A percentile compares a stretch with the other conserved stretches of the same genome.
Conservation (phyloP, 2,888 invertebrate genomes). For the Autographa pulchrina region DNA sequence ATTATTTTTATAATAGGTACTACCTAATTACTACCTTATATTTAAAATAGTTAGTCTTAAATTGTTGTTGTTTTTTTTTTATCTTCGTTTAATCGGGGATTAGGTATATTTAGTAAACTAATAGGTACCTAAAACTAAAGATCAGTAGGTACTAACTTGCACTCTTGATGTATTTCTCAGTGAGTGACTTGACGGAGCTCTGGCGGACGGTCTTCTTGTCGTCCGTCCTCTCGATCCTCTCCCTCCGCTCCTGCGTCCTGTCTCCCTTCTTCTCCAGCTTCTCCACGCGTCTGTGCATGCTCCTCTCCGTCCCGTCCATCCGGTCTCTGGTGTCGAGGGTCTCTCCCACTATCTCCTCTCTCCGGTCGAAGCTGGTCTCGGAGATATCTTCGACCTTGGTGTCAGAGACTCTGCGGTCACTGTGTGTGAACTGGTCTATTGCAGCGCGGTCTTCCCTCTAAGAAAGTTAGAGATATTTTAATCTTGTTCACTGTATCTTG, state of each 20-base stretch:
- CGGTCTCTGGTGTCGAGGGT: slow-evolving; percentile 32
- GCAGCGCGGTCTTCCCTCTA: slow-evolving; percentile 82
- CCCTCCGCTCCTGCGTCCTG: slow-evolving; percentile 60
- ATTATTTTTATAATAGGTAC: too few relatives aligned
- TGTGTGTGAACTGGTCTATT: slow-evolving; percentile 83
- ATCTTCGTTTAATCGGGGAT: too few relatives aligned
- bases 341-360: slow-evolving; percentile 44
- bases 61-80: too few relatives aligned
- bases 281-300: slow-evolving; percentile 46
- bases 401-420: slow-evolving; percentile 74
- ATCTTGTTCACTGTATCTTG: not conserved
- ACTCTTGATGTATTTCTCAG: slow-evolving; percentile 94
- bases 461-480: slow-evolving; percentile 13
- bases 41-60: too few relatives aligned
- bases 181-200: slow-evolving; percentile 93
- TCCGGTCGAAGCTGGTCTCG: slow-evolving; percentile 33
- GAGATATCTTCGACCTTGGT: slow-evolving; percentile 63
- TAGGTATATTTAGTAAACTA: too few relatives aligned
- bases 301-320: slow-evolving; percentile 51
- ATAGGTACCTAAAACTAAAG: too few relatives aligned
- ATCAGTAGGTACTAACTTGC: slow-evolving; percentile 79
- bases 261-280: slow-evolving; percentile 67
- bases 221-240: slow-evolving; percentile 69
- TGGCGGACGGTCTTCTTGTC: slow-evolving; percentile 89
- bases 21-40: too few relatives aligned